Evolutionary conservation across 2,888 invertebrate species (phyloP).

Genomic region (Argyra leucocephala): DNA sequence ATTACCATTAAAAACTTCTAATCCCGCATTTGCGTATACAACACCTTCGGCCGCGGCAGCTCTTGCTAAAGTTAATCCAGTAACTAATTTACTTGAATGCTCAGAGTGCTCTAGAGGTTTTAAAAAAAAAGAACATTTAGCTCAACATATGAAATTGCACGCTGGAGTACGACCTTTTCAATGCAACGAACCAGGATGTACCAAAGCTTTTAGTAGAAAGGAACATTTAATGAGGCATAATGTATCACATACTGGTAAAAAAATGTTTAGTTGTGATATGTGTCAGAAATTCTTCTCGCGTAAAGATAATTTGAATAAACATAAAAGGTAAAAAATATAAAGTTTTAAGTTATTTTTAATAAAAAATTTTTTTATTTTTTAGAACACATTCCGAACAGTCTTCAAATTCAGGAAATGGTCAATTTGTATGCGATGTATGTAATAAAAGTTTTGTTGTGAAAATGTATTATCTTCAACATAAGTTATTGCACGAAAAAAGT

Average conservation of each 20-base stretch:
- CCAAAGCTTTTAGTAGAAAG: constrained; percentile 58
- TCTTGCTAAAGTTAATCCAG: constrained; percentile 18
- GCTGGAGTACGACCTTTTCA: constrained; percentile 58
- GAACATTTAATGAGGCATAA: constrained; percentile 59
- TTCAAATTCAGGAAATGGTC: constrained; percentile 34
- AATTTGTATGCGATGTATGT: constrained; percentile 56
- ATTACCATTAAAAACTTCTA: not conserved
- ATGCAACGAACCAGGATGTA: constrained; percentile 50
- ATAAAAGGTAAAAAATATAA: constrained; percentile 34
- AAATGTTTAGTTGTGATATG: constrained; percentile 55
- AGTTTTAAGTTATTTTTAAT: constrained; percentile 27
- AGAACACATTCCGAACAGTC: constrained; percentile 36
- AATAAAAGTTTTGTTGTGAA: constrained; percentile 58
- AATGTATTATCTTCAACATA: constrained; percentile 56
- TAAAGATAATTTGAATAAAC: constrained; percentile 43
- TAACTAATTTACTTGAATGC: constrained; percentile 39
- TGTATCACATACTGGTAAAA: constrained; percentile 58
- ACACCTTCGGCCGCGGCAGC: constrained; percentile 15
- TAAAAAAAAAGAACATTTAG: constrained; percentile 59
- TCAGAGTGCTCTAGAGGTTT: constrained; percentile 55
- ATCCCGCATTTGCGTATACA: constrained; percentile 15
- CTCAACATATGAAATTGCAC: constrained; percentile 58
- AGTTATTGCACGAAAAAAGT: constrained; percentile 45
- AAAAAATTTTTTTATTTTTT: constrained; percentile 15
- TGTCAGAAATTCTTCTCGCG: constrained; percentile 49